These are phyloP conservation scores for Dendrocincla tyrannina DNA, from an alignment of 2,797 vertebrate genomes.

Conservation along the genomic window DNA sequence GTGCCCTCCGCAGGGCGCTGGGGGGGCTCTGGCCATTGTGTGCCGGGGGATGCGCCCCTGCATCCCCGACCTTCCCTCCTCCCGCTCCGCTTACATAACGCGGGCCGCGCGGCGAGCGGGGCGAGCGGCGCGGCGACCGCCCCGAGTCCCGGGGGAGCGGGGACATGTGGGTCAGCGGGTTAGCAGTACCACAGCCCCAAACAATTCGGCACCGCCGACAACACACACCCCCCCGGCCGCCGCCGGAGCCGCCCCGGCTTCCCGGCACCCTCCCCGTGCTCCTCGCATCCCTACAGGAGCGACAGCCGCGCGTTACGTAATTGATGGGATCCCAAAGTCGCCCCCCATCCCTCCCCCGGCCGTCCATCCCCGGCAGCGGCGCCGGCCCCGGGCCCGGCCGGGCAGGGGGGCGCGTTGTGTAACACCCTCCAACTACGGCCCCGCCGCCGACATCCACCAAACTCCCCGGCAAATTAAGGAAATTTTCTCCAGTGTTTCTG, in stretches of 20 bases:
- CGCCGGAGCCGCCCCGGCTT: not conserved
- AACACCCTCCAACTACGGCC: slow-evolving; percentile 48
- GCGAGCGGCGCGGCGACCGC: not conserved
- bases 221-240: not conserved
- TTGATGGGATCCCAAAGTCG: slow-evolving; percentile 64
- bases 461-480: slow-evolving; percentile 71
- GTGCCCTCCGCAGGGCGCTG: not conserved
- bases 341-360: not conserved
- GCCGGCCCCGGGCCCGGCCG: slow-evolving; percentile 31
- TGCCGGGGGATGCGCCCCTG: slow-evolving; percentile 67
- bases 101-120: slow-evolving; percentile 26
- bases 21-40: slow-evolving; percentile 59
- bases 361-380: not conserved
- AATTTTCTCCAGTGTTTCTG: slow-evolving; percentile 88
- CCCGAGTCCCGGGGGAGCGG: slow-evolving; percentile 5
- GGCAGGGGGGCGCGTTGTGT: slow-evolving; percentile 16
- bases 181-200: slow-evolving; percentile 47
- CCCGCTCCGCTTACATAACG: slow-evolving; percentile 77
- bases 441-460: slow-evolving; percentile 39
- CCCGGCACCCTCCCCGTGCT: not conserved
- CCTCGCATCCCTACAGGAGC: not conserved
- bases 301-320: slow-evolving; percentile 65
- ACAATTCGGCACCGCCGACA: not conserved
- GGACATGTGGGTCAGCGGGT: slow-evolving; percentile 75
- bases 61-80: slow-evolving; percentile 72